Evolutionary conservation across 2,888 invertebrate genomes (phyloP).

Genomic region (Polyploca ridens): DNA sequence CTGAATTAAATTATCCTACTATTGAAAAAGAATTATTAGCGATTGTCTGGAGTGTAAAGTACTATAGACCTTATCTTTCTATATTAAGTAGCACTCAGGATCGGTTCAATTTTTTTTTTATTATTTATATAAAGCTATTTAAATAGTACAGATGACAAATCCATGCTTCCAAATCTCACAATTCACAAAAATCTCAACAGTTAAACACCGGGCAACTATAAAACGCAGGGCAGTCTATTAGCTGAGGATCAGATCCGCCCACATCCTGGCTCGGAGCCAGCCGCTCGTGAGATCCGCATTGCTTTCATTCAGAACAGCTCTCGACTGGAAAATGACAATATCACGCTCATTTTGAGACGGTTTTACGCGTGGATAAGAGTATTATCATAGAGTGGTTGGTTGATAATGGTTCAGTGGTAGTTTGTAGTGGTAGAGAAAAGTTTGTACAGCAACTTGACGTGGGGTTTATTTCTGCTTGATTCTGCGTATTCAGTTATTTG

Average conservation of each 20-base stretch:
- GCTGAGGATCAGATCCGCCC: conserved; percentile 16
- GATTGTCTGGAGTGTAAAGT: too few relatives aligned
- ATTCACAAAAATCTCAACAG: background rate
- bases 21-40: too few relatives aligned
- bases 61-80: too few relatives aligned
- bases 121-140: too few relatives aligned
- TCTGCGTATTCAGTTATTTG: too few relatives aligned
- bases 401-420: background rate
- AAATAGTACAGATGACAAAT: background rate
- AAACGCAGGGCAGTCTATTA: conserved; percentile 14
- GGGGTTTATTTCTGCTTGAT: too few relatives aligned
- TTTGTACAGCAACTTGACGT: too few relatives aligned
- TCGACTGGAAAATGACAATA: conserved; percentile 50
- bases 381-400: background rate
- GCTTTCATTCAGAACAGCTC: conserved; percentile 36
- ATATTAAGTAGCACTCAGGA: too few relatives aligned
- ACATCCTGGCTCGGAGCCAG: conserved; percentile 18
- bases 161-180: background rate
- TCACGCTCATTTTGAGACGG: conserved; percentile 43
- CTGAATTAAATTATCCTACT: too few relatives aligned
- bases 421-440: background rate
- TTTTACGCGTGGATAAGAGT: conserved; percentile 13
- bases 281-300: conserved; percentile 18
- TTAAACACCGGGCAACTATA: background rate
- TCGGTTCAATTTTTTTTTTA: too few relatives aligned